Percentiles rank a stretch among this genome's conserved stretches.
These are phyloP conservation scores for Ectemnius continuus DNA, from an alignment of 2,888 invertebrate species.

Conservation along the genomic window DNA sequence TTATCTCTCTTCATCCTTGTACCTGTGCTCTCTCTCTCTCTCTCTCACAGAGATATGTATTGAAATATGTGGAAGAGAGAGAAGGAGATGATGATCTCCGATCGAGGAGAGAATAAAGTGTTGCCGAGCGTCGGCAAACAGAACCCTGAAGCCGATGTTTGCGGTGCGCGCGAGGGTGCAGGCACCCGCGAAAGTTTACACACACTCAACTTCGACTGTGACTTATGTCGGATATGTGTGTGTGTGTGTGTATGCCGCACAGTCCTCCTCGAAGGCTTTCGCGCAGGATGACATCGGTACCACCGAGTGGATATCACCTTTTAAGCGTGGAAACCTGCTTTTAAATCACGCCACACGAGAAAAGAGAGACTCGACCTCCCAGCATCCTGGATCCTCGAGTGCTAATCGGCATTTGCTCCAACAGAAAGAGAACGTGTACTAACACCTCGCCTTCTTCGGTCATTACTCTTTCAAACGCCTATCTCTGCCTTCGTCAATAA, in stretches of 20 bases:
- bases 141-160: slow-evolving; percentile 17
- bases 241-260: not conserved
- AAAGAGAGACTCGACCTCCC: not conserved
- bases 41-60: not conserved
- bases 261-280: not conserved
- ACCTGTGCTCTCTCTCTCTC: slow-evolving; percentile 51
- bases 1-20: slow-evolving; percentile 11
- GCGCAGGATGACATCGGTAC: slow-evolving; percentile 8
- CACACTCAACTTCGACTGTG: not conserved
- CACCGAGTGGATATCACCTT: not conserved
- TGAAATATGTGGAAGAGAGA: slow-evolving; percentile 51
- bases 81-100: not conserved
- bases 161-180: slow-evolving; percentile 18
- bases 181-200: not conserved
- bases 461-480: too few species aligned
- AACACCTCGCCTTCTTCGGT: too few species aligned
- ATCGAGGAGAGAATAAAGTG: slow-evolving; percentile 52
- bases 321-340: not conserved
- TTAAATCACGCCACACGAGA: not conserved
- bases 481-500: too few species aligned
- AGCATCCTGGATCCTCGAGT: too few species aligned
- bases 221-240: not conserved
- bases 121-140: slow-evolving; percentile 57
- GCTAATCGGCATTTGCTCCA: not conserved
- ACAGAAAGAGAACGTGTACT: not conserved